Conservation (phyloP, 2,113 vertebrate species). For the Tyrannus savana region DNA sequence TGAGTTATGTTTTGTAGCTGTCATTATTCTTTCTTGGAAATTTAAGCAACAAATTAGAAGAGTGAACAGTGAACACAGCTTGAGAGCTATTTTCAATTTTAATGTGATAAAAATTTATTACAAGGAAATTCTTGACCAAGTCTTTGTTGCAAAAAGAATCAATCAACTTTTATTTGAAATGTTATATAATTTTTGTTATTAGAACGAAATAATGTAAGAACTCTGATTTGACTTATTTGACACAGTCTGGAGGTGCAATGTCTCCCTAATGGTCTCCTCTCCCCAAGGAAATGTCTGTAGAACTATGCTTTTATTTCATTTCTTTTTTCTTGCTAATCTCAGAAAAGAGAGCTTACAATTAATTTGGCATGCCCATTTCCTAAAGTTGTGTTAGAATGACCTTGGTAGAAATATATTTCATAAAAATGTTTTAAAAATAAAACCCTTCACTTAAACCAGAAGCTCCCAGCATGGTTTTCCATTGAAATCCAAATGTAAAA, state of each 20-base stretch:
- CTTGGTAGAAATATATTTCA: not conserved
- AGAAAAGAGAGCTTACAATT: not conserved
- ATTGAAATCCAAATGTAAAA: not conserved
- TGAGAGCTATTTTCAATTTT: conserved; percentile 3
- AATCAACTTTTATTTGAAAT: conserved; percentile 8
- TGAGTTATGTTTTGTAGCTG: not conserved
- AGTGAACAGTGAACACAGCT: not conserved
- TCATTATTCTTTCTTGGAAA: not conserved
- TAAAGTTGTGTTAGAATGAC: not conserved
- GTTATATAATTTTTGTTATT: not conserved
- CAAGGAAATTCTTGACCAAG: not conserved
- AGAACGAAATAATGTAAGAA: not conserved
- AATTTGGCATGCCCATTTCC: not conserved
- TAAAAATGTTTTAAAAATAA: not conserved
- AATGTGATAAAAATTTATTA: not conserved
- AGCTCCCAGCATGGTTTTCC: not conserved
- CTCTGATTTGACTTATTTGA: not conserved
- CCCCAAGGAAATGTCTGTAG: not conserved
- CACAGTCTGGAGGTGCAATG: not conserved
- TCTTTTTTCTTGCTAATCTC: not conserved
- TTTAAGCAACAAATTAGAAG: not conserved
- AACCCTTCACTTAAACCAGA: not conserved
- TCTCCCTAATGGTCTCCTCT: not conserved
- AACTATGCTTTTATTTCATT: not conserved
- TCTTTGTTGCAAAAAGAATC: not conserved